A percentile compares a stretch with the other conserved stretches of the same genome.
phyloP scores from a whole-genome alignment of 1,140 invertebrate species.

The Dendrolimus punctatus region DNA sequence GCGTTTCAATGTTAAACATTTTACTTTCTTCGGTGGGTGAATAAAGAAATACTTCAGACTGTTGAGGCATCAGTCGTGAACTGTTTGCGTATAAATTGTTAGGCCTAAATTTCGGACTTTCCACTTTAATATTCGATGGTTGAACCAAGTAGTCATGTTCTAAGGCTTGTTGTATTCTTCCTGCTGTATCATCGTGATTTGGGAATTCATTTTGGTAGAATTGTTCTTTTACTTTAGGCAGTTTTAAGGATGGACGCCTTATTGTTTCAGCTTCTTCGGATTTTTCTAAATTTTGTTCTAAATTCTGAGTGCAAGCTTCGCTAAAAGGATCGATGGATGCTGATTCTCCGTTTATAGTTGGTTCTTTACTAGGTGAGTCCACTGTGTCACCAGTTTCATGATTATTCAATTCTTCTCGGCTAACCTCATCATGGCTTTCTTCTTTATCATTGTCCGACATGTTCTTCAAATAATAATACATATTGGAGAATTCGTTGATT shows the following conservation, averaged over 20 bases:
- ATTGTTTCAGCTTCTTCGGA: conserved; percentile 32
- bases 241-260: conserved; percentile 40
- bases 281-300: conserved; percentile 49
- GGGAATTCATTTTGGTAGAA: conserved; percentile 65
- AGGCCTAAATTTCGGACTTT: conserved; percentile 60
- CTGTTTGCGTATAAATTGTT: conserved; percentile 64
- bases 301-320: conserved; percentile 61
- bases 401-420: conserved; percentile 42
- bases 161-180: conserved; percentile 65
- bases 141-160: conserved; percentile 74
- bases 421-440: conserved; percentile 38
- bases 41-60: conserved; percentile 55
- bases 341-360: conserved; percentile 14
- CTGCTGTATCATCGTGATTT: conserved; percentile 35
- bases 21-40: conserved; percentile 63
- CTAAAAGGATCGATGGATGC: conserved; percentile 58
- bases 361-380: conserved; percentile 34
- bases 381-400: conserved; percentile 52
- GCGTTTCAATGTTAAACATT: conserved; percentile 57
- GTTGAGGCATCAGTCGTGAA: conserved; percentile 55
- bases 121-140: conserved; percentile 74
- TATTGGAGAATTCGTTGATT: conserved; percentile 86
- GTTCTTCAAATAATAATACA: conserved; percentile 88
- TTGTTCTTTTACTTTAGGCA: conserved; percentile 55
- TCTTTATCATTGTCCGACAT: conserved; percentile 75